Percentiles rank a stretch among this genome's conserved stretches.
These are phyloP conservation scores for Phengaris alcon DNA, from an alignment of 2,888 invertebrate genomes.

Conservation along the genomic window DNA sequence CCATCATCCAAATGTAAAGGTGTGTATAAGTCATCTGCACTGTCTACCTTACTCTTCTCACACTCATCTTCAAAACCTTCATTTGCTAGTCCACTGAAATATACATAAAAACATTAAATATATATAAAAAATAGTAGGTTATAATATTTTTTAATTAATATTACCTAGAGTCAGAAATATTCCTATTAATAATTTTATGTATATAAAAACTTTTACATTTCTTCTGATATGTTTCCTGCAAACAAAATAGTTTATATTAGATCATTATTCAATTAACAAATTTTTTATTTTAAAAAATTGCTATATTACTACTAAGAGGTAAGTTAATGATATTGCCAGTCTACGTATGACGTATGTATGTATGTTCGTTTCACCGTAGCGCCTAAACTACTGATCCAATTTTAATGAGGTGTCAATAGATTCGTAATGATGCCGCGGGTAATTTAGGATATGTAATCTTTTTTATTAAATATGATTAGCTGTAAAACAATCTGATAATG, in stretches of 20 bases:
- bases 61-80: constrained; percentile 62
- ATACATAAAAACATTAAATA: not conserved
- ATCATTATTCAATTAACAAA: not conserved
- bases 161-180: constrained; percentile 77
- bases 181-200: constrained; percentile 63
- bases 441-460: too few relatives aligned
- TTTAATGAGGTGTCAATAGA: too few relatives aligned
- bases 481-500: too few relatives aligned
- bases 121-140: constrained; percentile 1
- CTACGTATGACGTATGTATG: too few relatives aligned
- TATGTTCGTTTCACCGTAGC: too few relatives aligned
- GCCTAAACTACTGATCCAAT: too few relatives aligned
- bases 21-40: constrained; percentile 56
- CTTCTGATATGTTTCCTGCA: constrained; percentile 86
- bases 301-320: too few relatives aligned
- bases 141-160: not conserved
- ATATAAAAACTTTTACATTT: constrained; percentile 86
- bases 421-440: too few relatives aligned
- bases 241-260: constrained; percentile 38
- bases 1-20: constrained; percentile 71
- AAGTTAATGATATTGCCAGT: too few relatives aligned
- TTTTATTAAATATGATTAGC: too few relatives aligned
- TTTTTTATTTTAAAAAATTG: too few relatives aligned
- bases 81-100: constrained; percentile 65
- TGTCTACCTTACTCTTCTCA: constrained; percentile 54